phyloP scores from a whole-genome alignment of 1,140 invertebrate species.

The Drosophila subpulchrella region DNA sequence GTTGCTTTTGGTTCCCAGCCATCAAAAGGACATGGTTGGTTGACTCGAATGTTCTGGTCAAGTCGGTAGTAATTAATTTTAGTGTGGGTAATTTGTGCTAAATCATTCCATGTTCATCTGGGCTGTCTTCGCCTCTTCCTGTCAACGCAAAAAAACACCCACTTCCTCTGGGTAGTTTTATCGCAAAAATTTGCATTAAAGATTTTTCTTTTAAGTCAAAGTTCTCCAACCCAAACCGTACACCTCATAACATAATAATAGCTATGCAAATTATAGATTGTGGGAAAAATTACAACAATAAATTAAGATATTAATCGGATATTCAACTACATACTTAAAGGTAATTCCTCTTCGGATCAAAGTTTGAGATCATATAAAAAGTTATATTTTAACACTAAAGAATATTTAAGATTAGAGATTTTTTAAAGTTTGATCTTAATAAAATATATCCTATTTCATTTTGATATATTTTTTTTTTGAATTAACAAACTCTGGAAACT shows the following conservation, averaged over 20 bases:
- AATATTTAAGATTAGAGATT: no score
- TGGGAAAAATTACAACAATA: not conserved
- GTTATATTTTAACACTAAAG: no score
- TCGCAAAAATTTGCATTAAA: constrained; percentile 63
- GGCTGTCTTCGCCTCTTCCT: constrained; percentile 66
- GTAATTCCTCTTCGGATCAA: no score
- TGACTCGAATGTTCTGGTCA: constrained; percentile 35
- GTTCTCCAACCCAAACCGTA: constrained; percentile 3
- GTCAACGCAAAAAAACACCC: constrained; percentile 35
- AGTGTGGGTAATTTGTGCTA: constrained; percentile 62
- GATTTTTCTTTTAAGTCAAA: not conserved
- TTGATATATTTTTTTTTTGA: constrained; percentile 1
- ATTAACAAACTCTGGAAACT: constrained; percentile 3
- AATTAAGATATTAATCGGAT: not conserved
- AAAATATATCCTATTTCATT: no score
- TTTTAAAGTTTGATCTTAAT: no score
- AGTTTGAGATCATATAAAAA: no score
- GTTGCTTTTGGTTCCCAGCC: constrained; percentile 34
- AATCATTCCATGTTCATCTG: constrained; percentile 58
- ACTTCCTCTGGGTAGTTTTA: constrained; percentile 57
- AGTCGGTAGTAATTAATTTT: constrained; percentile 70
- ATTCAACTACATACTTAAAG: no score
- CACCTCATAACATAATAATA: constrained; percentile 12
- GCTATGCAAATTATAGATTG: constrained; percentile 13
- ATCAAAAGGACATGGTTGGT: constrained; percentile 72